Percentiles rank a stretch among this genome's conserved stretches.
phyloP scores from a whole-genome alignment of 2,113 vertebrate species.

The Odontesthes bonariensis region DNA sequence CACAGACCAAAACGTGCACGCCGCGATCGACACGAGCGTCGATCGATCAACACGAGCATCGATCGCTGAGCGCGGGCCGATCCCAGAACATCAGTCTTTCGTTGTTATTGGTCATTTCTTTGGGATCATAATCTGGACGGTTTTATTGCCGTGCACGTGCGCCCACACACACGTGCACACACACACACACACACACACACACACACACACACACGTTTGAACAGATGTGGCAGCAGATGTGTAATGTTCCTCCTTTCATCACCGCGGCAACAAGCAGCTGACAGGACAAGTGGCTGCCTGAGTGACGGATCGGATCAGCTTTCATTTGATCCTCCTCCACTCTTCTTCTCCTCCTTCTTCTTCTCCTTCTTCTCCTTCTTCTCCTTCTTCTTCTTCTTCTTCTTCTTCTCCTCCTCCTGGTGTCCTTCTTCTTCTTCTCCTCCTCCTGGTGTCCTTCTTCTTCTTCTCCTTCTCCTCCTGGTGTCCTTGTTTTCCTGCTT shows the following conservation, averaged over 20 bases:
- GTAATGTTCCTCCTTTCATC: constrained; percentile 66
- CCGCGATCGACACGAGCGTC: too few relatives aligned
- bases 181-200: constrained; percentile 10
- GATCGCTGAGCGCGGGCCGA: background rate
- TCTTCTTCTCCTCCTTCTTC: background rate
- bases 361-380: background rate
- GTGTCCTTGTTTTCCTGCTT: too few relatives aligned
- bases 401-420: background rate
- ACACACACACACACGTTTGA: constrained; percentile 22
- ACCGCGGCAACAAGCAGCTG: constrained; percentile 63
- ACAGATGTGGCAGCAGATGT: constrained; percentile 78
- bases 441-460: too few relatives aligned
- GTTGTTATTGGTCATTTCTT: background rate
- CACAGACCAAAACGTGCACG: too few relatives aligned
- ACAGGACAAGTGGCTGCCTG: constrained; percentile 47
- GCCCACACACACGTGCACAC: too few relatives aligned
- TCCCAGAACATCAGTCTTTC: background rate
- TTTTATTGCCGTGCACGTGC: constrained; percentile 1
- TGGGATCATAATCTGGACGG: background rate
- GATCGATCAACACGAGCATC: too few relatives aligned
- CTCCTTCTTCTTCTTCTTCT: background rate
- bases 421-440: too few relatives aligned
- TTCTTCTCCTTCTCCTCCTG: too few relatives aligned
- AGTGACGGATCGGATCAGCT: constrained; percentile 44
- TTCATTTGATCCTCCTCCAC: background rate